A percentile compares a stretch with the other conserved stretches of the same genome.
These are phyloP conservation scores for Salmo trutta DNA, from an alignment of 2,797 vertebrate species.

Conservation along the genomic window DNA sequence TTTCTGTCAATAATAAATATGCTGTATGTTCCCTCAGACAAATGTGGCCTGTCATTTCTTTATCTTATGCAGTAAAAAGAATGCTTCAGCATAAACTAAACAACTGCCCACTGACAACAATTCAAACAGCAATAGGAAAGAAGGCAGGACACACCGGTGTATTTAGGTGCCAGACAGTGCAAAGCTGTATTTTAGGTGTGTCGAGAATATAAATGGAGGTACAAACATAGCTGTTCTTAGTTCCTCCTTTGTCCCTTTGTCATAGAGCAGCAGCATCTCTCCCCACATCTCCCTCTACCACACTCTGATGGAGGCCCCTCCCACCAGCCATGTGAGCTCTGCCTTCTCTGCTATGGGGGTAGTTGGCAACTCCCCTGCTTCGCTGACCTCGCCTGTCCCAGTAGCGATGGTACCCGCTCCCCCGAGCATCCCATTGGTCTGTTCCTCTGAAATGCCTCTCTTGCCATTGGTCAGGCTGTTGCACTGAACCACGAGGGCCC, in stretches of 20 bases:
- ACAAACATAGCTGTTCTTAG: constrained; percentile 37
- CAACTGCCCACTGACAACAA: too few relatives aligned
- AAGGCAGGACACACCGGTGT: constrained; percentile 13
- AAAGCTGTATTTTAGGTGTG: constrained; percentile 46
- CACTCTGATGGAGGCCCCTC: constrained; percentile 57
- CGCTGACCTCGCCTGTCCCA: constrained; percentile 55
- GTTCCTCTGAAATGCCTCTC: constrained; percentile 42
- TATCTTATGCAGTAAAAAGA: too few relatives aligned
- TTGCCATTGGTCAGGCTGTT: constrained; percentile 38
- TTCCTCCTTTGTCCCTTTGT: constrained; percentile 69
- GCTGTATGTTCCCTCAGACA: too few relatives aligned
- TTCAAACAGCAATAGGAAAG: neutral
- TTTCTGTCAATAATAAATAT: too few relatives aligned
- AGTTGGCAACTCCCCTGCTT: constrained; percentile 50
- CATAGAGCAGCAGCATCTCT: constrained; percentile 73
- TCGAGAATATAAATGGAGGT: constrained; percentile 42
- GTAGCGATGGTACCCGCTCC: constrained; percentile 42
- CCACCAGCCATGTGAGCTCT: constrained; percentile 45
- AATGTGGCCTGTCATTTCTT: too few relatives aligned
- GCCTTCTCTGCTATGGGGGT: constrained; percentile 48
- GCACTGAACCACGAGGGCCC: constrained; percentile 32
- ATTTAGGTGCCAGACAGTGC: constrained; percentile 28
- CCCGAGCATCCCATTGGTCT: constrained; percentile 41
- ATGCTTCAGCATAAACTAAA: too few relatives aligned
- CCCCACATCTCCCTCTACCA: constrained; percentile 66